Percentiles rank a stretch among this genome's conserved stretches.
These are phyloP conservation scores for Thunnus maccoyii DNA, from an alignment of 2,113 vertebrate genomes.

Conservation along the genomic window DNA sequence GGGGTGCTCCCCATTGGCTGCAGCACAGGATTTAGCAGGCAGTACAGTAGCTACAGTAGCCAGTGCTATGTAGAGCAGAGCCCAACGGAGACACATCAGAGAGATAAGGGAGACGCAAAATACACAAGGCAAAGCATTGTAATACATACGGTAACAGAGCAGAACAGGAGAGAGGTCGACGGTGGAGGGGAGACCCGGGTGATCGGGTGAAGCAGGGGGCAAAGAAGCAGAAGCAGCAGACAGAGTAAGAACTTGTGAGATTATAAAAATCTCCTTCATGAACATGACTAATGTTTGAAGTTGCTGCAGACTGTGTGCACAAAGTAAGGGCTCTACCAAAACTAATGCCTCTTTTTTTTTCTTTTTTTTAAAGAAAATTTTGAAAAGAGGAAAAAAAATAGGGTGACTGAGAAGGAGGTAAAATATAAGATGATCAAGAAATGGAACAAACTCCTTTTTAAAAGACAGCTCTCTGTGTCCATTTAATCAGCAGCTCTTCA, in stretches of 20 bases:
- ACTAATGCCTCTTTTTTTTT: too few relatives aligned
- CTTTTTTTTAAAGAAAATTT: not conserved
- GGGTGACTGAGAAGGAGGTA: not conserved
- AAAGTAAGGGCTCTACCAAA: too few relatives aligned
- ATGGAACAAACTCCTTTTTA: not conserved
- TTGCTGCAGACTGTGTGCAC: too few relatives aligned
- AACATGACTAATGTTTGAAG: not conserved
- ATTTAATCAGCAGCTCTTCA: conserved; percentile 54
- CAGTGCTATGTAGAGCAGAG: not conserved
- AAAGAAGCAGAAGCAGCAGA: not conserved
- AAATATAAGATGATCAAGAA: not conserved
- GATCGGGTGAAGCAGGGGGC: not conserved
- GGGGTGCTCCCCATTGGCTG: not conserved
- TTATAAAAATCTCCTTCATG: not conserved
- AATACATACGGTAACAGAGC: not conserved
- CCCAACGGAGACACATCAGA: not conserved
- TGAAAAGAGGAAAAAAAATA: not conserved
- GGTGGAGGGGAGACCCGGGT: too few relatives aligned
- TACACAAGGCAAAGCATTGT: not conserved
- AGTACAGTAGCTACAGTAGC: not conserved
- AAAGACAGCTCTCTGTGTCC: not conserved
- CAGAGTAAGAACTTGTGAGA: not conserved
- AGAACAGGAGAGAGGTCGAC: not conserved
- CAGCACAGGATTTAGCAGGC: conserved; percentile 4
- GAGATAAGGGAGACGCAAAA: conserved; percentile 1